Evolutionary conservation across 2,797 vertebrate species (phyloP).

Genomic region (Pelodytes ibericus): DNA sequence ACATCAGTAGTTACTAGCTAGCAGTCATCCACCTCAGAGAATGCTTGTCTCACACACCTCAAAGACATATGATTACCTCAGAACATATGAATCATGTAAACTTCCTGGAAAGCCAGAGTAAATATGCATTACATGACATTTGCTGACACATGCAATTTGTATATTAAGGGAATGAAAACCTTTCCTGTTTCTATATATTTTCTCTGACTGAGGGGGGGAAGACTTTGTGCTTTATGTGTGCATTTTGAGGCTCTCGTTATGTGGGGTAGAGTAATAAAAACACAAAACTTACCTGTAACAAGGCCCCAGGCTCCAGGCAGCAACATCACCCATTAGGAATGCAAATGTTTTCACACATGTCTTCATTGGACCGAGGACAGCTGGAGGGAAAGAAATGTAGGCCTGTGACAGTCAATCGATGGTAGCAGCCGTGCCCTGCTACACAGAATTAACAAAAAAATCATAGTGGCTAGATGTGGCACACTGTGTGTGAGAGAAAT

Average conservation of each 20-base stretch:
- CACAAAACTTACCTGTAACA: neutral
- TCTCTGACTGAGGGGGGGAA: neutral
- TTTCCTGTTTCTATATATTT: neutral
- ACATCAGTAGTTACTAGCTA: neutral
- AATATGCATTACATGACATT: neutral
- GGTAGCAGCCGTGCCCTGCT: too few relatives aligned
- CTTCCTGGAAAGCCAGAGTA: conserved; percentile 1
- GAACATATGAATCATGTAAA: conserved; percentile 3
- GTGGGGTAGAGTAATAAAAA: neutral
- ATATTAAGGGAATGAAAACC: neutral
- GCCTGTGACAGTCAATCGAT: too few relatives aligned
- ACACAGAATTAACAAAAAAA: too few relatives aligned
- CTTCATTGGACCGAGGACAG: neutral
- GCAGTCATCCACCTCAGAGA: neutral
- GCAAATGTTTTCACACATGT: neutral
- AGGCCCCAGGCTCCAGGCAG: neutral
- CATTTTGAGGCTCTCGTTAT: too few relatives aligned
- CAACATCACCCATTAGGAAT: neutral
- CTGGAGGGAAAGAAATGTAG: too few relatives aligned
- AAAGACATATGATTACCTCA: neutral
- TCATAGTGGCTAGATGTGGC: neutral
- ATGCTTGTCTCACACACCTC: neutral
- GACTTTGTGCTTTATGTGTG: neutral
- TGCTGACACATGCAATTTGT: neutral
- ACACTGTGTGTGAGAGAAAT: too few relatives aligned